These are phyloP conservation scores for Venturia canescens DNA, from an alignment of 1,140 invertebrate species.

Conservation along the genomic window DNA sequence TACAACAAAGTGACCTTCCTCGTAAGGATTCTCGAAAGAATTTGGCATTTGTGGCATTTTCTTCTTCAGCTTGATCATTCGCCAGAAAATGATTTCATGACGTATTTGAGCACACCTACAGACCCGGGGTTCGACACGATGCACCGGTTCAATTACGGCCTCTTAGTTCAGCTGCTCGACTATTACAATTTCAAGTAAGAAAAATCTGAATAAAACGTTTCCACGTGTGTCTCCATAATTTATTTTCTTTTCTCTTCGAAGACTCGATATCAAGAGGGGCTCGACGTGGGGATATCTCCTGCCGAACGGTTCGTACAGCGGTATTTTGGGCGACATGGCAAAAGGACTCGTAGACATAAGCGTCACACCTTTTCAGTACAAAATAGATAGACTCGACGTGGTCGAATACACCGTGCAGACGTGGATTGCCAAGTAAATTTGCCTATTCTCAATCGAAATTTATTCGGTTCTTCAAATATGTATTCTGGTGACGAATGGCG, in stretches of 20 bases:
- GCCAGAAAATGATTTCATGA: constrained; percentile 76
- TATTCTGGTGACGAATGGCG: neutral
- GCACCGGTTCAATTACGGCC: constrained; percentile 80
- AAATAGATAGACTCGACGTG: constrained; percentile 78
- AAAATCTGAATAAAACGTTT: neutral
- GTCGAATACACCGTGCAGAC: constrained; percentile 80
- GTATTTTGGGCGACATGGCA: constrained; percentile 81
- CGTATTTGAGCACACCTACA: constrained; percentile 77
- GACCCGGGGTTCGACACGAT: constrained; percentile 79
- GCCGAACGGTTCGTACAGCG: constrained; percentile 81
- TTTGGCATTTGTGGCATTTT: neutral
- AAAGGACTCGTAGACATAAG: constrained; percentile 80
- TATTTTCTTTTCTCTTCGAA: constrained; percentile 55
- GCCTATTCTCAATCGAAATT: too few species aligned
- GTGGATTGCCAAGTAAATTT: constrained; percentile 78
- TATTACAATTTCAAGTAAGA: constrained; percentile 82
- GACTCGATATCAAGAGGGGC: constrained; percentile 76
- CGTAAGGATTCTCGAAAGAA: too few species aligned
- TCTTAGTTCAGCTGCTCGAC: constrained; percentile 79
- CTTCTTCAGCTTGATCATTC: constrained; percentile 65
- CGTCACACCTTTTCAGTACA: constrained; percentile 79
- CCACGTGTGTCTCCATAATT: too few species aligned
- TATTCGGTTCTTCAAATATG: neutral
- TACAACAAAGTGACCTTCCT: too few species aligned
- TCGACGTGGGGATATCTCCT: constrained; percentile 81